These are phyloP conservation scores for Escarpia spicata DNA, from an alignment of 2,888 invertebrate species.

Conservation along the genomic window DNA sequence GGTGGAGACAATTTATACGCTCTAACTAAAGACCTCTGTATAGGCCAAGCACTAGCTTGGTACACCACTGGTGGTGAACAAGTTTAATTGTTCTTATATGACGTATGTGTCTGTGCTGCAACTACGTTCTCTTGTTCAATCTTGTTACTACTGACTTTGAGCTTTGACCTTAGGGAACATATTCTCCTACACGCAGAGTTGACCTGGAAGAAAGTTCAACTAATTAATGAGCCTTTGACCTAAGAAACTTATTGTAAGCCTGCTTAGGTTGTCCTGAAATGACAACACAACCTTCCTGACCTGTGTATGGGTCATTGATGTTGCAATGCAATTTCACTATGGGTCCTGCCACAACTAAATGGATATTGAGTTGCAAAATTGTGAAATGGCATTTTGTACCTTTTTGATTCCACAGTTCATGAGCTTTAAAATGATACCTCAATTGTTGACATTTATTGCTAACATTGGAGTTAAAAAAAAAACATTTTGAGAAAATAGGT, in stretches of 20 bases:
- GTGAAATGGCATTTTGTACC: too few relatives aligned
- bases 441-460: too few relatives aligned
- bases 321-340: not conserved
- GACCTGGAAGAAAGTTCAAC: not conserved
- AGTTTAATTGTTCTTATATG: not conserved
- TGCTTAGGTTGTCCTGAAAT: constrained; percentile 7
- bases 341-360: too few relatives aligned
- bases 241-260: not conserved
- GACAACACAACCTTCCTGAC: not conserved
- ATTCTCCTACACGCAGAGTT: not conserved
- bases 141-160: not conserved
- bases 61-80: not conserved
- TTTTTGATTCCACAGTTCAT: too few relatives aligned
- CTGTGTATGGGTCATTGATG: not conserved
- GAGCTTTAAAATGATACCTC: too few relatives aligned
- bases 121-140: too few relatives aligned
- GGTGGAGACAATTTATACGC: not conserved
- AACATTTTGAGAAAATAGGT: too few relatives aligned
- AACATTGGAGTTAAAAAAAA: too few relatives aligned
- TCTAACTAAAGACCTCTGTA: not conserved
- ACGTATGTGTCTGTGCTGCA: too few relatives aligned
- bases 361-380: too few relatives aligned
- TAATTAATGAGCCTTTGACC: not conserved
- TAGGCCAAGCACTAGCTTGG: not conserved
- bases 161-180: not conserved